Base-by-base conservation (phyloP, 1,140 invertebrate genomes). In the Bombus pyrosoma region DNA sequence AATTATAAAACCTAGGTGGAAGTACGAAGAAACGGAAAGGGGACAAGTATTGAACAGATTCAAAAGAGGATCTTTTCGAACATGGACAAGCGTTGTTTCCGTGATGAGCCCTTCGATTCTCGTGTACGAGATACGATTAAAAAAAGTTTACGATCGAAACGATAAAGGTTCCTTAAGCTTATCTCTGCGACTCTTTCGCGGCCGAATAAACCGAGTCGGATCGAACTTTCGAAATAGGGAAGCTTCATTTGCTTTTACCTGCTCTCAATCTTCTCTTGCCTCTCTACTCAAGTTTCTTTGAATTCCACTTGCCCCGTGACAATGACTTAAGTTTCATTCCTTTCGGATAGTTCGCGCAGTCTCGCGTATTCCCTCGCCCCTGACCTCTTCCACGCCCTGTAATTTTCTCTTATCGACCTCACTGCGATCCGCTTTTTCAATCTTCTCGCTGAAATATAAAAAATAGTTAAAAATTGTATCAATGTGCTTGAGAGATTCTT, bases 321-420 rank as follows among this genome's bases (percentile, higher is more conserved):
- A 80, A 84, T 84, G 76, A 79, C 83, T 84, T 84, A 84, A 84
- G 76, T 84, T 84, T 84, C 83, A 84, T 84, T 84, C 75, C 76
- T 77, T 84, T 80, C 76, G 66, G 59, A 84, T 79, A 79, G 83
- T 84, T 79, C 62, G 37, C 32, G 41, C 25, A 41, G 34, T 66
- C 43, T 77, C 53, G 47, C 37, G 75, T 71, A 78, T 68, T 53
- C 34, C 71, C 53, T 39, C 57, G 12, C 28, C 32, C 43, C 34
- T n/a, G 43, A 2, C 13, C 47, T 25, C 12, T 34, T 76, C 41
- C 77, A 66, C 77, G 47, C 74, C 37, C 39, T 84, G 75, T 79
- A 84, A 84, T 84, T 84, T 79, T 39, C 66, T 39, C 66, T 84
- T 84, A 84, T 84, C 47, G 82, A 79, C 66, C 39, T 47, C 57